A percentile compares a stretch with the other conserved stretches of the same genome.
Conservation (phyloP, 1,140 invertebrate genomes). For the Cotesia typhae region DNA sequence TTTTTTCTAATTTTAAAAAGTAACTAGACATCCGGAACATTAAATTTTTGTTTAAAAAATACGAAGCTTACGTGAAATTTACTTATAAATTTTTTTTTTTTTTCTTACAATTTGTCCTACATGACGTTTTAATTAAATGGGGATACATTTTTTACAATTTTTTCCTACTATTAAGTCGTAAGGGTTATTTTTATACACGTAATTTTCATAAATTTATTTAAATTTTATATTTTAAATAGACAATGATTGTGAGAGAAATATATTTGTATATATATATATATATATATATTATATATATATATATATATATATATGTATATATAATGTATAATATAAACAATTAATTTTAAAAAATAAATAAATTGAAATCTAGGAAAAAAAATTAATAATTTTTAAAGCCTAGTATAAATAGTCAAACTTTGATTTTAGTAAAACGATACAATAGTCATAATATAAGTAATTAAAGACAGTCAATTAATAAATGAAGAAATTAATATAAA, state of each 20-base stretch:
- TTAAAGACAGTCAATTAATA: neutral
- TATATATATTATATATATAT: no score
- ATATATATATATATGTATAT: no score
- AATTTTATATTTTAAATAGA: neutral
- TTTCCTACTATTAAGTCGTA: no score
- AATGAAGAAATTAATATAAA: constrained; percentile 1
- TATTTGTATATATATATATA: no score
- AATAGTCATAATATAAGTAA: neutral
- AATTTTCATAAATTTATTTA: neutral
- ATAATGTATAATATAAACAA: neutral
- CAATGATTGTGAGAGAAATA: neutral
- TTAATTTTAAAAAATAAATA: neutral
- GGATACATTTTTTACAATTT: neutral
- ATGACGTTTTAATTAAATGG: neutral
- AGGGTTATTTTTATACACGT: no score
- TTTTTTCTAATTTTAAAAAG: constrained; percentile 39
- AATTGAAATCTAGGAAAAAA: neutral
- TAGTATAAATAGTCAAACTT: neutral
- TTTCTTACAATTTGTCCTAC: constrained; percentile 3
- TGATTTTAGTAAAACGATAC: no score
- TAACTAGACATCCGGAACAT: constrained; percentile 48
- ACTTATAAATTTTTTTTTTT: neutral
- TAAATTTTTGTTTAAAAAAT: neutral
- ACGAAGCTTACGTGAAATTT: neutral
- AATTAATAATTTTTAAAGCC: neutral